Conservation (phyloP, 2,888 invertebrate species). For the Agrypnus murinus region DNA sequence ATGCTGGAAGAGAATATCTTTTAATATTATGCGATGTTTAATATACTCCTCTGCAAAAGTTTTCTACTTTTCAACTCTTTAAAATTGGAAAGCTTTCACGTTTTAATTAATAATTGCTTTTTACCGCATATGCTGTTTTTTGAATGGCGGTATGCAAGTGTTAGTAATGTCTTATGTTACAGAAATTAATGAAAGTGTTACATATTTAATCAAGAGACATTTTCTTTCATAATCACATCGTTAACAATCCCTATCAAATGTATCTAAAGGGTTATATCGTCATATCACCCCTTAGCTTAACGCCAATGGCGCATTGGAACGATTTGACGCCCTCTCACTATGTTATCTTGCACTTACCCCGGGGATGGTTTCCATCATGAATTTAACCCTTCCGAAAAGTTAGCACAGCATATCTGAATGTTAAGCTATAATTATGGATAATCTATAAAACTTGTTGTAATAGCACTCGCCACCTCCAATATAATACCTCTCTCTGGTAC, state of each 20-base stretch:
- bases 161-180: slow-evolving; percentile 12
- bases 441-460: slow-evolving; percentile 44
- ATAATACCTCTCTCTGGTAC: slow-evolving; percentile 7
- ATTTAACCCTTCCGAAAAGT: slow-evolving; percentile 64
- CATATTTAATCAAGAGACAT: slow-evolving; percentile 58
- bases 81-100: too few relatives aligned
- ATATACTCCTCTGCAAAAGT: too few relatives aligned
- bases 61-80: too few relatives aligned
- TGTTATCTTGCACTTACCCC: slow-evolving; percentile 67
- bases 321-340: slow-evolving; percentile 68
- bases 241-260: slow-evolving; percentile 69
- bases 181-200: slow-evolving; percentile 41
- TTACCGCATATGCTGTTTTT: too few relatives aligned
- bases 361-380: slow-evolving; percentile 65
- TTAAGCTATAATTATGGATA: slow-evolving; percentile 57
- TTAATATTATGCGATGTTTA: background rate
- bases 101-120: too few relatives aligned
- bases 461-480: slow-evolving; percentile 25
- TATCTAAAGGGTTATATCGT: slow-evolving; percentile 66
- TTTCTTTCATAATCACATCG: slow-evolving; percentile 69
- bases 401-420: slow-evolving; percentile 53
- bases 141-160: background rate
- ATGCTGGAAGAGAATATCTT: too few relatives aligned
- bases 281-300: slow-evolving; percentile 63
- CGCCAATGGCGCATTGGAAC: slow-evolving; percentile 66